These are phyloP conservation scores for Lipophrys pholis DNA, from an alignment of 2,113 vertebrate species.

Conservation along the genomic window DNA sequence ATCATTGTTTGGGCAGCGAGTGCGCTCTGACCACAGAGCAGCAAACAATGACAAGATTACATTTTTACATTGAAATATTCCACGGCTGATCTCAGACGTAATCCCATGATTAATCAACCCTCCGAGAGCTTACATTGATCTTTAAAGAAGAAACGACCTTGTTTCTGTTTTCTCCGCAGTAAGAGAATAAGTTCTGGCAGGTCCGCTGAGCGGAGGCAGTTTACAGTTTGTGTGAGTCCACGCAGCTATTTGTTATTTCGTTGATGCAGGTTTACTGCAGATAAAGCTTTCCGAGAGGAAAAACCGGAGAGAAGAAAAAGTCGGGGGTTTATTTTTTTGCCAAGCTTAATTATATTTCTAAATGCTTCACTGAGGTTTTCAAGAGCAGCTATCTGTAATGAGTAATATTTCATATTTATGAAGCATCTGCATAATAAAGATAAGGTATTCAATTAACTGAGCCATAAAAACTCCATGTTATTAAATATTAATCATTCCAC, in stretches of 20 bases:
- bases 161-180: conserved; percentile 15
- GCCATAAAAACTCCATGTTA: conserved; percentile 76
- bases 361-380: conserved; percentile 82
- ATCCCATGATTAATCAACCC: conserved; percentile 81
- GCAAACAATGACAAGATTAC: conserved; percentile 79
- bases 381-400: conserved; percentile 83
- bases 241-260: conserved; percentile 70
- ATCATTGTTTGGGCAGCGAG: conserved; percentile 30
- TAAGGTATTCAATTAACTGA: conserved; percentile 86
- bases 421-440: conserved; percentile 86
- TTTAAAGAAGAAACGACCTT: conserved; percentile 60
- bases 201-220: conserved; percentile 8
- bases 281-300: conserved; percentile 57
- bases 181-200: too few relatives aligned
- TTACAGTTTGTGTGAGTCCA: conserved; percentile 32
- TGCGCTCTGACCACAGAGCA: conserved; percentile 50
- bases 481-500: conserved; percentile 84
- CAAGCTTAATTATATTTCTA: conserved; percentile 84
- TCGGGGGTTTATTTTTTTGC: conserved; percentile 70
- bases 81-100: conserved; percentile 69
- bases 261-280: conserved; percentile 68
- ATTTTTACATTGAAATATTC: conserved; percentile 71
- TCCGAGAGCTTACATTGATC: conserved; percentile 68
- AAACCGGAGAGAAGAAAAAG: conserved; percentile 49
- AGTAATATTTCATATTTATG: conserved; percentile 86